Percentiles rank a stretch among this genome's conserved stretches.
These are phyloP conservation scores for Semaprochilodus insignis DNA, from an alignment of 2,797 vertebrate genomes.

Conservation along the genomic window DNA sequence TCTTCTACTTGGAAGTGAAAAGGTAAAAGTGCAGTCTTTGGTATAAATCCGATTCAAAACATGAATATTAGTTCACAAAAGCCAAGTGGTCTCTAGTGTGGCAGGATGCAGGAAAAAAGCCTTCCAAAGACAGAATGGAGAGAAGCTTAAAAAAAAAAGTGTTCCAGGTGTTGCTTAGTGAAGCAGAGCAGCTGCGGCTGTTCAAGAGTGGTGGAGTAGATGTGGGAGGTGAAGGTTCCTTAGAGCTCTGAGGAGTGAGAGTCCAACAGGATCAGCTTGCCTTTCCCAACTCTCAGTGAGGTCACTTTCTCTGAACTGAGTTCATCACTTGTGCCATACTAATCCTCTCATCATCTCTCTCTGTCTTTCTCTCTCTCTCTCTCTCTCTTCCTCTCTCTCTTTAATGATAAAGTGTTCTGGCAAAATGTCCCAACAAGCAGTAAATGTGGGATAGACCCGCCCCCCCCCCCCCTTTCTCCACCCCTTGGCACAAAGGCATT, in stretches of 20 bases:
- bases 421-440: conserved; percentile 70
- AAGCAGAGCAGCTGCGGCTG: conserved; percentile 24
- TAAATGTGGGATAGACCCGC: conserved; percentile 65
- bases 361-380: conserved; percentile 43
- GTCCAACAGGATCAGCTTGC: conserved; percentile 55
- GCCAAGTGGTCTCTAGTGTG: conserved; percentile 12
- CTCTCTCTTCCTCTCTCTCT: conserved; percentile 43
- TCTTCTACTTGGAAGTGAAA: conserved; percentile 12
- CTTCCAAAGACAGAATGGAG: background rate
- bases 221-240: conserved; percentile 26
- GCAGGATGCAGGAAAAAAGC: conserved; percentile 3
- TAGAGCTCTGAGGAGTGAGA: conserved; percentile 60
- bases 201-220: background rate
- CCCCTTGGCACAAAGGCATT: conserved; percentile 77
- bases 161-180: conserved; percentile 8
- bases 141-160: background rate
- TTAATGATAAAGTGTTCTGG: conserved; percentile 71
- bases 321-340: conserved; percentile 79
- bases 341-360: conserved; percentile 61
- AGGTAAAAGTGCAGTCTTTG: conserved; percentile 14
- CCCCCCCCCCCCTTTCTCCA: conserved; percentile 66
- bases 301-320: conserved; percentile 74
- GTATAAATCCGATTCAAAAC: background rate
- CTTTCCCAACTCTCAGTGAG: background rate
- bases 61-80: background rate